Evolutionary conservation across 2,888 invertebrate genomes (phyloP).

Genomic region (Allophyes oxyacanthae): DNA sequence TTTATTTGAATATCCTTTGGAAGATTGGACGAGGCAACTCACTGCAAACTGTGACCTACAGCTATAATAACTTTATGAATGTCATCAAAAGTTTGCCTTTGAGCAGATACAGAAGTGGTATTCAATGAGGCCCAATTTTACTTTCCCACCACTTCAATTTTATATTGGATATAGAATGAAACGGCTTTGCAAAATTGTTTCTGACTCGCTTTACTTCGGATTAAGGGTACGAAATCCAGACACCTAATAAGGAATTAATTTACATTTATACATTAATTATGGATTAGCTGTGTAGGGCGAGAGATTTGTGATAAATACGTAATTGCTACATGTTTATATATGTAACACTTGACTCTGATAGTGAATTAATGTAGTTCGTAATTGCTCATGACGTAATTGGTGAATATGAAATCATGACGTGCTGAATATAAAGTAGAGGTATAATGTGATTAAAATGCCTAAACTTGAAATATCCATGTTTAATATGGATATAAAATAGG

Average conservation of each 20-base stretch:
- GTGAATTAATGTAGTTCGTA: constrained; percentile 16
- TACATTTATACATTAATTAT: constrained; percentile 23
- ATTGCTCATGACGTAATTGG: constrained; percentile 10
- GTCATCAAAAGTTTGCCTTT: constrained; percentile 25
- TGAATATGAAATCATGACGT: constrained; percentile 23
- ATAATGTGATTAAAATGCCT: too few species aligned
- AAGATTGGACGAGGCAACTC: constrained; percentile 14
- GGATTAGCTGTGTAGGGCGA: constrained; percentile 9
- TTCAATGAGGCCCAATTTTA: constrained; percentile 6
- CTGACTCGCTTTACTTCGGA: background rate
- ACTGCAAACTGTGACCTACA: constrained; percentile 15
- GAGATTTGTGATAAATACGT: constrained; percentile 16
- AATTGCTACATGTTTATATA: constrained; percentile 24
- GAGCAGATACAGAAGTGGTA: background rate
- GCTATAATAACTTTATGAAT: constrained; percentile 23
- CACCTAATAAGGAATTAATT: constrained; percentile 27
- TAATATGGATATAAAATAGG: too few species aligned
- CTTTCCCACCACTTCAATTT: background rate
- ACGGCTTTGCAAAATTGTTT: too few species aligned
- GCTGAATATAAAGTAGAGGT: constrained; percentile 8
- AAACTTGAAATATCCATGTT: too few species aligned
- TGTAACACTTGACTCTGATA: constrained; percentile 26
- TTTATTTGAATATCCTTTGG: constrained; percentile 21
- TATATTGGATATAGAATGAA: constrained; percentile 3
- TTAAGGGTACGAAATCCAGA: background rate